phyloP scores from a whole-genome alignment of 2,113 vertebrate species.

The Brachyhypopomus occidentalis region DNA sequence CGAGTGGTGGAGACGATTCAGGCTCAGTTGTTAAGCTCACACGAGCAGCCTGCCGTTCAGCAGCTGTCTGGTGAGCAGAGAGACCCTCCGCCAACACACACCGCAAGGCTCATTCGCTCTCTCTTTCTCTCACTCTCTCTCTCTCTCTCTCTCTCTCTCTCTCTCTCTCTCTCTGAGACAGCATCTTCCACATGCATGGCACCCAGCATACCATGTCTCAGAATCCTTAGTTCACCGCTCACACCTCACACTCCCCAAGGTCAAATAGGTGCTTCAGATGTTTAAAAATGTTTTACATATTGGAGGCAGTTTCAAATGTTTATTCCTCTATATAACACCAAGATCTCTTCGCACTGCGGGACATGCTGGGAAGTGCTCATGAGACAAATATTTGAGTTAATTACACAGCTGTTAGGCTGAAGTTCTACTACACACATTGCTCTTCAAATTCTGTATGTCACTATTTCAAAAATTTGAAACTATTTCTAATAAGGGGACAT shows the following conservation, averaged over 20 bases:
- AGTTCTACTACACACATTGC: background rate
- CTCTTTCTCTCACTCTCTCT: conserved; percentile 30
- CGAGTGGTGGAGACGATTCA: conserved; percentile 99
- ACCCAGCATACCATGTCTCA: conserved; percentile 36
- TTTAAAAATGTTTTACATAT: background rate
- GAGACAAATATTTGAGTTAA: conserved; percentile 4
- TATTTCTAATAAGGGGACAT: conserved; percentile 31
- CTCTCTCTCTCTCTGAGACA: conserved; percentile 21
- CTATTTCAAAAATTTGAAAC: background rate
- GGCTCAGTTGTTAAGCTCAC: conserved; percentile 93
- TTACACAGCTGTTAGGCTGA: background rate
- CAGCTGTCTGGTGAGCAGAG: conserved; percentile 90
- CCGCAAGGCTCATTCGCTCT: conserved; percentile 8
- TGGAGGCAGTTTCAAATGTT: conserved; percentile 13
- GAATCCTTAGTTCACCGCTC: conserved; percentile 21
- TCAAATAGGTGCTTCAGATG: conserved; percentile 43
- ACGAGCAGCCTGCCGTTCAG: conserved; percentile 90
- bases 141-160: conserved; percentile 23
- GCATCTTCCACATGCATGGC: conserved; percentile 55
- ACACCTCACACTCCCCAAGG: conserved; percentile 36
- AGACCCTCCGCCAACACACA: conserved; percentile 19
- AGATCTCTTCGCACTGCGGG: background rate
- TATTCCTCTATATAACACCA: background rate
- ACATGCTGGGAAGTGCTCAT: background rate
- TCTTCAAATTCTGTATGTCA: background rate